phyloP scores from a whole-genome alignment of 2,888 invertebrate genomes.

The Seira musarum region DNA sequence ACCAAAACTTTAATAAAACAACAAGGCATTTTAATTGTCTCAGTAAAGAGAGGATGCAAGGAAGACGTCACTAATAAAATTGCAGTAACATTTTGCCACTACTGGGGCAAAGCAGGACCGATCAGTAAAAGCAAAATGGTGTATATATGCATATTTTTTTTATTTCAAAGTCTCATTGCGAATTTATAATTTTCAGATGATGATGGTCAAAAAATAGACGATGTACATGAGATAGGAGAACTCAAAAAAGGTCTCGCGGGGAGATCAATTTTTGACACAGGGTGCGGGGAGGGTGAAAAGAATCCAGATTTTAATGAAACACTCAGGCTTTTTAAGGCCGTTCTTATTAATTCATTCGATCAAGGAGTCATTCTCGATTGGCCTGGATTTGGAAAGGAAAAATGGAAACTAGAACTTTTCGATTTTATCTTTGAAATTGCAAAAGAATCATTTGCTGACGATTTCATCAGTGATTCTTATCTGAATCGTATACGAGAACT shows the following conservation, averaged over 20 bases:
- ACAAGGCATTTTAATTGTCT: slow-evolving; percentile 4
- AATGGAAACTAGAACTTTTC: slow-evolving; percentile 37
- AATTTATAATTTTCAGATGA: not conserved
- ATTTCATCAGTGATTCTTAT: not conserved
- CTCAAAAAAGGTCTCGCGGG: not conserved
- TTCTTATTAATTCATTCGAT: not conserved
- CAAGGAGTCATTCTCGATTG: slow-evolving; percentile 18
- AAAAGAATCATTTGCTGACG: slow-evolving; percentile 1
- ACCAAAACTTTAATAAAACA: slow-evolving; percentile 8
- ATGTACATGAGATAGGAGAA: not conserved
- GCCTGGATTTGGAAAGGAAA: not conserved
- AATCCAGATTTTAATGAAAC: slow-evolving; percentile 16
- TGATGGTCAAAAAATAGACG: no score
- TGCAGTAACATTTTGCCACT: slow-evolving; percentile 20
- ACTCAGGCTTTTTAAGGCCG: not conserved
- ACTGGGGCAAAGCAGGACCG: slow-evolving; percentile 33
- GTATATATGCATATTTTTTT: not conserved
- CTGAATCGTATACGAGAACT: slow-evolving; percentile 36
- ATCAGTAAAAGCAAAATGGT: not conserved
- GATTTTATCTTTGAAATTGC: slow-evolving; percentile 41
- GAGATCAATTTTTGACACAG: not conserved
- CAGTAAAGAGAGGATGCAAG: slow-evolving; percentile 13
- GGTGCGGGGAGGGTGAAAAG: slow-evolving; percentile 8
- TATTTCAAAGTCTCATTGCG: no score
- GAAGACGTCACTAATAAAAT: not conserved